Base-by-base conservation (phyloP, 2,888 invertebrate species). In the Carterocephalus palaemon region DNA sequence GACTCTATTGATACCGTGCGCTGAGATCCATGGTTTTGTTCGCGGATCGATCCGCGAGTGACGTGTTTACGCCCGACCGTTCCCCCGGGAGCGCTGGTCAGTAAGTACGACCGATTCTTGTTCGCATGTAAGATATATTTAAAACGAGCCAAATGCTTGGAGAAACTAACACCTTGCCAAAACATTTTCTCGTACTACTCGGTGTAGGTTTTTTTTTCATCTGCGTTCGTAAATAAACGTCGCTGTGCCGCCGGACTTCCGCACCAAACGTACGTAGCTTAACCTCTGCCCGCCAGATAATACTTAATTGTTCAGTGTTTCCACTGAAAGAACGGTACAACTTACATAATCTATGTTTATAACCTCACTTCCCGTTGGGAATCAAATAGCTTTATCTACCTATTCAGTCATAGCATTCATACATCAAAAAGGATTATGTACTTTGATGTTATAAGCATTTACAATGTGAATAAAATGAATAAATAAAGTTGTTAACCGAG, bases 71-170 rank as follows among this genome's bases (percentile, higher is more conserved):
- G 40, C 26, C 9, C 17, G 32, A 24, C 17, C 24, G 24, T 19
- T 38, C 32, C 47, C 41, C 39, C 52, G 69, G 54, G 72, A 68
- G 70, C 68, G 70, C 60, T 59, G 64, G 71, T 67, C 67, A 67
- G 82, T 83, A 79, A 81, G 81, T 82, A 77, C 64, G 43, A 47
- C 41, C 53, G 46, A 43, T 51, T 49, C 34, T 43, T 32, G 23
- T 45, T 45, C 49, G 53, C 47, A 54, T 49, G 52, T 67, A 66
- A 66, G 74, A 72, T 78, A 80, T 68, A 78, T 80, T 72, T 81
- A 80, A 80, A 70, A 62, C 58, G 69, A 80, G 81, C 78, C 56
- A 49, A 47, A 42, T 51, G 50, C 28, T 45, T 45, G 43, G 43
- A 45, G 36, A 45, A 45, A 29, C 23, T 45, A 45, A 45, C 43